phyloP scores from a whole-genome alignment of 1,140 invertebrate genomes.

The Cotesia glomerata region DNA sequence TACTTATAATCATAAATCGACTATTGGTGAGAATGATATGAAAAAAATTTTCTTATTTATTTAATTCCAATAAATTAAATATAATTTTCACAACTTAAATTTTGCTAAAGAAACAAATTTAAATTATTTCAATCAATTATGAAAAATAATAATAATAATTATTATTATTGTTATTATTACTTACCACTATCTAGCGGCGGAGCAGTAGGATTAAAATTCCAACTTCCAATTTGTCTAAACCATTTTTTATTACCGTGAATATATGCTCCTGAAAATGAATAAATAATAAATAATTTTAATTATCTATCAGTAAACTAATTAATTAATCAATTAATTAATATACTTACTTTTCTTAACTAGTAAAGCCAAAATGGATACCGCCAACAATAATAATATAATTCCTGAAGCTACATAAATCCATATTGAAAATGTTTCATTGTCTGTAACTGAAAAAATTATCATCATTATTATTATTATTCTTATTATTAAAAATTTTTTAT shows the following conservation, averaged over 20 bases:
- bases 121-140: no score
- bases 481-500: no score
- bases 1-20: no score
- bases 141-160: no score
- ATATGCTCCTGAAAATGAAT: not conserved
- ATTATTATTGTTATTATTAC: not conserved
- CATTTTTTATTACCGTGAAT: not conserved
- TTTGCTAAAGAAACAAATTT: no score
- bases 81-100: no score
- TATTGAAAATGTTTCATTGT: not conserved
- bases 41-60: no score
- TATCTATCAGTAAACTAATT: not conserved
- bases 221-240: conserved; percentile 7
- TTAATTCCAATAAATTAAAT: no score
- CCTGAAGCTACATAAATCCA: not conserved
- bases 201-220: conserved; percentile 28
- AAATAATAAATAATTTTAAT: not conserved
- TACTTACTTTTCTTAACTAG: no score
- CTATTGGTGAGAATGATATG: no score
- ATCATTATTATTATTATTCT: not conserved
- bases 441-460: not conserved
- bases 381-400: no score
- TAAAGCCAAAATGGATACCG: no score
- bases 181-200: conserved; percentile 30
- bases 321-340: not conserved